Percentiles rank a stretch among this genome's conserved stretches.
Conservation (phyloP, 2,888 invertebrate species). For the Cordilura impudica region DNA sequence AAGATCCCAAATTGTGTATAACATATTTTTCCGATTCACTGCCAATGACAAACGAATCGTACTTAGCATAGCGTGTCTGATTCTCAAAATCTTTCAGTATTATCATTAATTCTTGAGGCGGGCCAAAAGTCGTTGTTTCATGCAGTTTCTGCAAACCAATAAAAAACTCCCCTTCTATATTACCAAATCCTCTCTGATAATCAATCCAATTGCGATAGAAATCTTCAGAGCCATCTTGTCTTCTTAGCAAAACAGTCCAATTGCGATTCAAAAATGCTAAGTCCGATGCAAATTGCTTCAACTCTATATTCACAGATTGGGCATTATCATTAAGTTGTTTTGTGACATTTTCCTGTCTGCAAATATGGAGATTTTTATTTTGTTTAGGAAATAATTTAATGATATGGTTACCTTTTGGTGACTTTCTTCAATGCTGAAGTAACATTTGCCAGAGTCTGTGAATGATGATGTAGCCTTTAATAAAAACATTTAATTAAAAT, state of each 20-base stretch:
- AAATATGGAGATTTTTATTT: too few species aligned
- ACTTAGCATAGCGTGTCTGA: background rate
- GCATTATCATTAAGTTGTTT: too few species aligned
- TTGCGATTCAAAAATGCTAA: too few species aligned
- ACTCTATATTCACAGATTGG: background rate
- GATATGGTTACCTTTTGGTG: too few species aligned
- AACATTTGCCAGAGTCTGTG: too few species aligned
- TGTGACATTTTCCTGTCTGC: too few species aligned
- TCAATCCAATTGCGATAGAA: conserved; percentile 3
- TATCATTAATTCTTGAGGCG: background rate
- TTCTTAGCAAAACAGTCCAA: background rate
- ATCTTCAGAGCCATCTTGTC: background rate
- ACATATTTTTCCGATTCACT: background rate
- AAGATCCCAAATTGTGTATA: background rate
- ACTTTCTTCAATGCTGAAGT: too few species aligned
- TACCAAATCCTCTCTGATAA: background rate
- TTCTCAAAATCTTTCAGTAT: background rate
- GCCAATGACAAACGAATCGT: background rate
- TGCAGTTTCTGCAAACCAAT: background rate
- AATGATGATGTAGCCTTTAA: too few species aligned
- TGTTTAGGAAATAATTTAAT: too few species aligned
- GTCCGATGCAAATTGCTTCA: too few species aligned
- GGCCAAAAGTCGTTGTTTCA: background rate
- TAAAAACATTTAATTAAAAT: too few species aligned
- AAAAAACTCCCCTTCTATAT: background rate